These are phyloP conservation scores for Lasioglossum albipes DNA, from an alignment of 1,140 invertebrate genomes.

Conservation along the genomic window DNA sequence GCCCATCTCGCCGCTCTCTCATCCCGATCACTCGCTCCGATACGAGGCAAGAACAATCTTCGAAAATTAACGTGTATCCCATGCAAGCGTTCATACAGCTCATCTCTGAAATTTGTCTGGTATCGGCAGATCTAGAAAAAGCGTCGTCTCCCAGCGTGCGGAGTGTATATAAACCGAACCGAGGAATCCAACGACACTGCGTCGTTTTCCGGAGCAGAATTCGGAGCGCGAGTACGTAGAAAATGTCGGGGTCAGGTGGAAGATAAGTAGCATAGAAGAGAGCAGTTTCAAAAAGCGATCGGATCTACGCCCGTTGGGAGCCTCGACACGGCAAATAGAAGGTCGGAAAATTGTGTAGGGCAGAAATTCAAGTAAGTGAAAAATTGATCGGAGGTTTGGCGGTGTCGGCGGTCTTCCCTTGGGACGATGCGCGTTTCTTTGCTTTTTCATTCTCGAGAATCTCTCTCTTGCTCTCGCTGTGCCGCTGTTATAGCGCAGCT, in stretches of 20 bases:
- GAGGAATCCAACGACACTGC: too few species aligned
- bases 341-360: slow-evolving; percentile 50
- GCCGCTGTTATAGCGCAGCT: too few species aligned
- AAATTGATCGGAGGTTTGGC: slow-evolving; percentile 65
- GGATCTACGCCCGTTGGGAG: slow-evolving; percentile 23
- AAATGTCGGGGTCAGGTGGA: not conserved
- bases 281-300: slow-evolving; percentile 9
- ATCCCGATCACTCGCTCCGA: too few species aligned
- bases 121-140: too few species aligned
- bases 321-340: slow-evolving; percentile 42
- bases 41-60: too few species aligned
- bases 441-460: not conserved
- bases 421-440: slow-evolving; percentile 33
- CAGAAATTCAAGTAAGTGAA: slow-evolving; percentile 59
- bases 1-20: too few species aligned
- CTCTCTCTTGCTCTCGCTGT: not conserved
- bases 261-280: not conserved
- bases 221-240: too few species aligned
- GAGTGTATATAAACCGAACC: too few species aligned
- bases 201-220: not conserved
- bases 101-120: too few species aligned
- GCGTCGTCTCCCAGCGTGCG: too few species aligned
- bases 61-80: too few species aligned
- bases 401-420: slow-evolving; percentile 40
- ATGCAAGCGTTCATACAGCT: too few species aligned